Evolutionary conservation across 1,140 invertebrate species (phyloP), one percentile per base, ranked within the genome.

Genomic region (Oscheius sp.): DNA sequence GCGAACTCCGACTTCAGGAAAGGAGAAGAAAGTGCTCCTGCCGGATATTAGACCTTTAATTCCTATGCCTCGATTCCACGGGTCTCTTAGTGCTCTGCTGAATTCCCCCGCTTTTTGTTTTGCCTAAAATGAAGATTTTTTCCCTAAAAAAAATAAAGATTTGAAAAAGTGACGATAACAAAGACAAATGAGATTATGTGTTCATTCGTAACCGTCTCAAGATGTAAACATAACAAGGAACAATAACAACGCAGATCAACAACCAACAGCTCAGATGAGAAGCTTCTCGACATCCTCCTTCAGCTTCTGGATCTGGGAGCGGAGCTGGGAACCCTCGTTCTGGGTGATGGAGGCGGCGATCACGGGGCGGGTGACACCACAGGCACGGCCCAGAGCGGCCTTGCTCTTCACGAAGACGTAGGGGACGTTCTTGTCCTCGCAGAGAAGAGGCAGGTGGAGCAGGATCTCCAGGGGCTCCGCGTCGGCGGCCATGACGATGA

Each of bases 391-490:
- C 34, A 99, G 86, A 36, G 95, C 95, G 88, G 96, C 92, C 86
- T 99, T 99, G 10, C 94, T 97, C 69, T 92, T 88, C 0, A 99
- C 93, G 87, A 99, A 99, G 29, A 99, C 95, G 86, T 99, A 99
- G 1, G 96, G 95, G 68, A 99, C 96, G 88, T 99, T 99, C 87
- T 99, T 99, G 83, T 99, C 97, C 87, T 99, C 97, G 86, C 97
- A 99, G 0, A 99, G 86, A 36, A 99, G 87, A 10, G 97, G 97
- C 78, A 99, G 89, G 88, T 99, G 97, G 49, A 99, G 86, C 15
- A 99, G 86, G 86, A 99, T 99, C 87, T 99, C 96, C 74, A 99
- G 86, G 13, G 97, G 97, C 84, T 95, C 91, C 1, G 95, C 92
- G 88, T 99, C 97, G 10, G 95, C 96, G 35, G 96, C 92, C 92